These are phyloP conservation scores for Dromius quadrimaculatus DNA, from an alignment of 2,888 invertebrate species.

Conservation along the genomic window DNA sequence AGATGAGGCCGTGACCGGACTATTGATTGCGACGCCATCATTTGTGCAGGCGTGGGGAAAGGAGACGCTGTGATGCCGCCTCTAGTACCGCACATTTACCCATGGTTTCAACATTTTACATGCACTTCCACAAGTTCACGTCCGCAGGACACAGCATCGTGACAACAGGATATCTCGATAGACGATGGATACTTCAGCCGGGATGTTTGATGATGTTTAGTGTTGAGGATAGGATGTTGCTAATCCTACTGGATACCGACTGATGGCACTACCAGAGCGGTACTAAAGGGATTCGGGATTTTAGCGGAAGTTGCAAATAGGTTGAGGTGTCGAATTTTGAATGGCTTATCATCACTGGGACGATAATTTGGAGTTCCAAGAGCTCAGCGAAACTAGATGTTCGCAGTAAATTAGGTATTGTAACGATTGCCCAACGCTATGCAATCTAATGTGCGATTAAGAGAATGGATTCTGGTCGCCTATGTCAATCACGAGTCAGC, in stretches of 20 bases:
- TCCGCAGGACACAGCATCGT: not conserved
- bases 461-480: too few relatives aligned
- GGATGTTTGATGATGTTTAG: too few relatives aligned
- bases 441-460: too few relatives aligned
- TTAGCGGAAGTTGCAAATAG: not conserved
- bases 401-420: too few relatives aligned
- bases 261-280: too few relatives aligned
- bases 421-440: too few relatives aligned
- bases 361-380: too few relatives aligned
- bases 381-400: too few relatives aligned
- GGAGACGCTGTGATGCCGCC: slow-evolving; percentile 21
- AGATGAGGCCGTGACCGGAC: slow-evolving; percentile 48
- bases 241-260: too few relatives aligned
- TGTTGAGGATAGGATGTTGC: too few relatives aligned
- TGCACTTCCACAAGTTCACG: slow-evolving; percentile 6
- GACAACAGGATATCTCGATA: too few relatives aligned
- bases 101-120: slow-evolving; percentile 26
- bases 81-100: slow-evolving; percentile 22
- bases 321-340: not conserved
- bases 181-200: not conserved
- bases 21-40: slow-evolving; percentile 48
- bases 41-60: slow-evolving; percentile 7
- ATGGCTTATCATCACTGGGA: not conserved
- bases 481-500: too few relatives aligned
- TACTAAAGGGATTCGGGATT: not conserved